A percentile compares a stretch with the other conserved stretches of the same genome.
Evolutionary conservation across 1,140 invertebrate species (phyloP).

Genomic region (roundworm (Caenorhabditis elegans)): WBcel235 BX284605.5:7025501-7026000

Average conservation of each 20-base stretch:
- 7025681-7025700: no score
- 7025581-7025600: constrained; percentile 1
- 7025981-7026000: no score
- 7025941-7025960: no score
- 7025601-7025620: background rate
- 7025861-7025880: no score
- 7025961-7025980: no score
- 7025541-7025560: constrained; percentile 20
- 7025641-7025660: background rate
- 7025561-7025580: background rate
- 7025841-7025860: no score
- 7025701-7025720: background rate
- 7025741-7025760: background rate
- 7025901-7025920: no score
- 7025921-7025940: no score
- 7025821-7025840: background rate
- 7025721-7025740: background rate
- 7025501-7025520: background rate
- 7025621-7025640: background rate
- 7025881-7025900: no score
- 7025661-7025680: background rate
- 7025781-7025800: constrained; percentile 7
- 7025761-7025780: background rate
- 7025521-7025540: constrained; percentile 17
- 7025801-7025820: background rate